A percentile compares a stretch with the other conserved stretches of the same genome.
Conservation (phyloP, 2,113 vertebrate genomes). For the Ellobius talpinus region DNA sequence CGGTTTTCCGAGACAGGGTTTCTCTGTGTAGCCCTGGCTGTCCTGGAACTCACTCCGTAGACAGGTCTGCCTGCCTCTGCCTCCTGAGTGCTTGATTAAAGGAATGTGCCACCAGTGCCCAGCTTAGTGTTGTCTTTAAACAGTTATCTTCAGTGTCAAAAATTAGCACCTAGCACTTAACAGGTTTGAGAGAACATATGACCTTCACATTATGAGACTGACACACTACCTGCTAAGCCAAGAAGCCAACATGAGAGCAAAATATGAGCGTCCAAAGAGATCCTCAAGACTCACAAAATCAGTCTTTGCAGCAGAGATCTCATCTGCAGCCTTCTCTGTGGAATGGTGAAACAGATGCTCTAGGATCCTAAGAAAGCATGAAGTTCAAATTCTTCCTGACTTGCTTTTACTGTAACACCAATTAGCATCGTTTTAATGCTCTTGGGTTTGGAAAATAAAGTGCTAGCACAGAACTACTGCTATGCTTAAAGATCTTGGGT, state of each 20-base stretch:
- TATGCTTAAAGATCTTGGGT: background rate
- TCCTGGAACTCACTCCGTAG: background rate
- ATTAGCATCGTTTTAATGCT: background rate
- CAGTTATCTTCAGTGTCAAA: background rate
- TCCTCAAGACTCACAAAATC: background rate
- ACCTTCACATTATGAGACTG: background rate
- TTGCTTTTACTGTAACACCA: slow-evolving; percentile 17
- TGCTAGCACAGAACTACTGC: background rate
- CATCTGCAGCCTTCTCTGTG: background rate
- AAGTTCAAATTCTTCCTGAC: background rate
- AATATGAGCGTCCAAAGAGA: background rate
- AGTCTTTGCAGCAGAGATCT: background rate
- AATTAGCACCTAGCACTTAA: background rate
- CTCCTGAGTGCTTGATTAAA: background rate
- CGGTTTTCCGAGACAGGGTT: background rate
- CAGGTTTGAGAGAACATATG: background rate
- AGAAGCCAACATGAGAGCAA: background rate
- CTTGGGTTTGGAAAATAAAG: background rate
- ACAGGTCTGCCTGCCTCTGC: background rate
- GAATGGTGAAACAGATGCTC: background rate
- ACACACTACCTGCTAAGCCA: background rate
- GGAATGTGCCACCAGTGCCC: background rate
- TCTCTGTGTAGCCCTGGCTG: background rate
- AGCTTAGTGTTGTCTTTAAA: background rate
- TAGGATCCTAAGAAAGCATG: slow-evolving; percentile 8